Evolutionary conservation across 2,888 invertebrate genomes (phyloP), one percentile per base, ranked within the genome.

Genomic region (Alcis repandata): DNA sequence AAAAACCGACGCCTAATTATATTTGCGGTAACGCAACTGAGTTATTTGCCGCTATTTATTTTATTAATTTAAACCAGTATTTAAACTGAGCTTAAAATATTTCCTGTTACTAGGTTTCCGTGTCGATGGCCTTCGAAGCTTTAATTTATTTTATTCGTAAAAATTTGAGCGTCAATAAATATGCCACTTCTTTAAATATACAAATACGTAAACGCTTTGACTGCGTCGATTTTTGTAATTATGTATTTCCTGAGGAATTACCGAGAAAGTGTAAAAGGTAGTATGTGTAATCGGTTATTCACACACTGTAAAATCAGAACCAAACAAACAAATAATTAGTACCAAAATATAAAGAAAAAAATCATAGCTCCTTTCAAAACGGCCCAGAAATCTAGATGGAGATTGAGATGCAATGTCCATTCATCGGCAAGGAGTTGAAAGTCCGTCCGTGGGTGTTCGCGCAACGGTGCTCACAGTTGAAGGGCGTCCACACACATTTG

Each of bases 401-500:
- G 11, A 27, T 4, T 27, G 6, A 27, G 6, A 4, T 27, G 6
- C 2, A n/a, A 11, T 20, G 2, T 1, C n/a, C 6, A n/a, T 22
- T 32, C 11, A 20, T 36, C n/a, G 11, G 9, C 20, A 13, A 36
- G 20, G 15, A 13, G 20, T 36, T 19, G 36, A 36, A 53, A 52
- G n/a, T 38, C 8, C 1, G 11, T 27, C 17, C 43, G 48, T 48
- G 40, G 36, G 17, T 17, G 38, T 15, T 11, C 3, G 13, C 27
- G 6, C 27, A 27, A 27, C 27, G 36, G 17, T 11, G 38, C 6
- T 7, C 3, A 9, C 7, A 13, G 38, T 48, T 19, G 62, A 49
- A 48, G 56, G 45, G 51, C 56, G 20, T 38, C 49, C 11, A 54
- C 53, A 43, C 41, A 48, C 58, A 54, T 75, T 71, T 68, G 75